phyloP scores from a whole-genome alignment of 1,140 invertebrate species.

The Drosophila ficusphila region DNA sequence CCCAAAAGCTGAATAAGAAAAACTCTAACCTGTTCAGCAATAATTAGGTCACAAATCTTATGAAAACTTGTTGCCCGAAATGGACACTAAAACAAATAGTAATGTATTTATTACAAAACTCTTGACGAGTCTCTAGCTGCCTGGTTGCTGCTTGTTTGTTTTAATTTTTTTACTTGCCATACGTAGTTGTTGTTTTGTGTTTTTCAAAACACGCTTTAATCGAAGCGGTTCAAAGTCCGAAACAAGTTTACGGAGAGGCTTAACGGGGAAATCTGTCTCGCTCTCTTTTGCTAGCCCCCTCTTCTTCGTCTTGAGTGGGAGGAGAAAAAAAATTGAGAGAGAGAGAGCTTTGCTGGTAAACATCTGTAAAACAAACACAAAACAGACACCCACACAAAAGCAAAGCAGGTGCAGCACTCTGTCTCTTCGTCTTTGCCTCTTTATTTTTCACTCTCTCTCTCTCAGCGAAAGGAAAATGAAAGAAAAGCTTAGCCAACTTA shows the following conservation, averaged over 20 bases:
- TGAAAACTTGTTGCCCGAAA: constrained; percentile 60
- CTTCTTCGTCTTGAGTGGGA: constrained; percentile 4
- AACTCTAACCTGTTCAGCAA: constrained; percentile 58
- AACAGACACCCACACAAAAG: constrained; percentile 13
- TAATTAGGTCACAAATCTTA: constrained; percentile 61
- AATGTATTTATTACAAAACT: constrained; percentile 66
- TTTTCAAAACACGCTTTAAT: constrained; percentile 65
- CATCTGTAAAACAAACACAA: constrained; percentile 48
- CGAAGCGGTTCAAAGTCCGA: constrained; percentile 72
- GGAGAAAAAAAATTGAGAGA: constrained; percentile 12
- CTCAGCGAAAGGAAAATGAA: constrained; percentile 15
- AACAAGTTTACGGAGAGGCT: constrained; percentile 40
- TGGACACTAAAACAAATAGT: constrained; percentile 30
- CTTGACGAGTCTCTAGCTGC: constrained; percentile 4
- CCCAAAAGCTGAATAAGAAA: constrained; percentile 11
- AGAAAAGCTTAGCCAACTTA: constrained; percentile 14
- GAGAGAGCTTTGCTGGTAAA: constrained; percentile 46
- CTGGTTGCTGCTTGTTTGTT: constrained; percentile 48
- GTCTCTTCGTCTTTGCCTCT: neutral
- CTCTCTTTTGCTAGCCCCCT: constrained; percentile 4
- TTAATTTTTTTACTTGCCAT: constrained; percentile 30
- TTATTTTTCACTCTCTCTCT: neutral
- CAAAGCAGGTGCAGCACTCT: constrained; percentile 48
- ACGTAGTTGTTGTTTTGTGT: constrained; percentile 47
- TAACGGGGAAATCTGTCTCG: constrained; percentile 31